Base-by-base conservation (phyloP, 1,140 invertebrate species). In the Oscheius sp. region DNA sequence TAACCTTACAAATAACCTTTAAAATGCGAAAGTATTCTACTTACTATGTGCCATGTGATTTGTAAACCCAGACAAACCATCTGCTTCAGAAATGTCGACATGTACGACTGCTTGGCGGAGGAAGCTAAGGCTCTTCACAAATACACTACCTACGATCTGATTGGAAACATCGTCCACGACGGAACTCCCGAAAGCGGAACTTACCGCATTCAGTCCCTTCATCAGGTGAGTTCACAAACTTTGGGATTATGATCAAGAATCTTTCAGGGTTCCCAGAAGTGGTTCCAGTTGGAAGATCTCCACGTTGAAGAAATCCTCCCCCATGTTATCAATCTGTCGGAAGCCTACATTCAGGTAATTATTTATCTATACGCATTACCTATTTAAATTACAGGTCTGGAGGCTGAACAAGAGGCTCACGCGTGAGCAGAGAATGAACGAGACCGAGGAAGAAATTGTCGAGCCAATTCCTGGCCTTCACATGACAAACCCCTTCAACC, bases 241-340 rank as follows among this genome's bases (percentile, higher is more conserved):
- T 34, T 1, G 61, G 18, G 29, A 61, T 35, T 18, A 59, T 58
- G n/a, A n/a, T n/a, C n/a, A n/a, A n/a, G n/a, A n/a, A n/a, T n/a
- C n/a, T 84, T 85, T 65, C 78, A 90, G 88, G 90, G 89, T 2
- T 89, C 89, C 49, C 89, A 89, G 29, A 91, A 91, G 82, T 91
- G 91, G 91, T 91, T 95, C 84, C 96, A 99, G 87, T 90, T 99
- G 88, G 96, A 99, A 88, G 96, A 99, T 89, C 88, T 99, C 34
- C 96, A 99, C 84, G 95, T 99, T 0, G 95, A 91, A 2, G 94
- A 95, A 85, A 97, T 99, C 83, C 87, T 99, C 26, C 95, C 96
- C 2, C 95, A 98, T 85, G 99, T 99, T 94, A 98, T 99, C 73
- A 97, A 96, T 0, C 87, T 99, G 3, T 97, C 95, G 10, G 97